Evolutionary conservation across 2,797 vertebrate genomes (phyloP).

Genomic region (Buceros bicornis): DNA sequence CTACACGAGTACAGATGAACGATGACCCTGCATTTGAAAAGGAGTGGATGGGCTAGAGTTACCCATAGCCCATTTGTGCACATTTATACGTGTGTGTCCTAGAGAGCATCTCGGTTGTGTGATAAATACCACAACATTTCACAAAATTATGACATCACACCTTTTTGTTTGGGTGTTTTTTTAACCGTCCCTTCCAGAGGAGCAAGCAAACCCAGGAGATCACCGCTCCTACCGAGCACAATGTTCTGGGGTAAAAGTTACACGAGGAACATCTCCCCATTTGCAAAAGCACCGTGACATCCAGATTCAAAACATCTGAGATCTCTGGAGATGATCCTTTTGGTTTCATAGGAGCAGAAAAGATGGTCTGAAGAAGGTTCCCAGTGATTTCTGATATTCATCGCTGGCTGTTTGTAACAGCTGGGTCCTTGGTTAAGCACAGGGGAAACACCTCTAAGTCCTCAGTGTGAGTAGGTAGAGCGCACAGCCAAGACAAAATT

Average conservation of each 20-base stretch:
- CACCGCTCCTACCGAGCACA: not conserved
- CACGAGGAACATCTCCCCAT: not conserved
- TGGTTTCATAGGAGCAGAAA: not conserved
- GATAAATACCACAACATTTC: not conserved
- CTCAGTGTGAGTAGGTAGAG: not conserved
- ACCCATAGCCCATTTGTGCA: fast-evolving
- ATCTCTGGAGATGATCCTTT: not conserved
- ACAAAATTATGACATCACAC: not conserved
- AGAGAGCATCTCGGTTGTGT: not conserved
- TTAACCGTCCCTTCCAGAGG: not conserved
- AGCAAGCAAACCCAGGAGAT: not conserved
- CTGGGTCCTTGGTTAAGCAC: not conserved
- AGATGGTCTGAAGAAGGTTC: not conserved
- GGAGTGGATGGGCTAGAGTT: no score
- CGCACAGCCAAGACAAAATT: not conserved
- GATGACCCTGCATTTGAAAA: no score
- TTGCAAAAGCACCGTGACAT: not conserved
- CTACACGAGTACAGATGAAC: fast-evolving
- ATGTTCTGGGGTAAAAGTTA: not conserved
- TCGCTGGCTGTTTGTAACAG: not conserved
- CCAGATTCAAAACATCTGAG: not conserved
- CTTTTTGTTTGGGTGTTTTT: not conserved
- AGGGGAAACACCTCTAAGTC: not conserved
- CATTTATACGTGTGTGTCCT: no score
- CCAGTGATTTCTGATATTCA: not conserved